Conservation (phyloP, 2,888 invertebrate genomes). For the Dolichopus griseipennis region DNA sequence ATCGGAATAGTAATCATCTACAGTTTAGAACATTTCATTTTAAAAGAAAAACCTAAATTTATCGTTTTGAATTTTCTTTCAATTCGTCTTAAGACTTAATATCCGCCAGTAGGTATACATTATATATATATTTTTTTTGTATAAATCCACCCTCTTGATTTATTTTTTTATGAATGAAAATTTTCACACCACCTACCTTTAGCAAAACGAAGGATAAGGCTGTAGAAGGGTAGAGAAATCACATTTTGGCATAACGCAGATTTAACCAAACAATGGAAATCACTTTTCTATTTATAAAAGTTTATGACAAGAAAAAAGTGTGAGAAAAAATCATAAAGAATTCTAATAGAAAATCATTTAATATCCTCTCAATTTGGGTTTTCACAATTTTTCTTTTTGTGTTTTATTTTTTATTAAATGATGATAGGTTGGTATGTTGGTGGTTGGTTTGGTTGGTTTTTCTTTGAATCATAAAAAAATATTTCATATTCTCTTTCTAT, state of each 20-base stretch:
- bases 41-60: no score
- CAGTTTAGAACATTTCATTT: no score
- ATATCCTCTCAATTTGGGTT: conserved; percentile 4
- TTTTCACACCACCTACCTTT: no score
- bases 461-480: neutral
- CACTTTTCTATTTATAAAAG: conserved; percentile 3
- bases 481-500: neutral
- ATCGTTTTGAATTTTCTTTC: no score
- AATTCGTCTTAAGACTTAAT: no score
- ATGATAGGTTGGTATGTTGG: neutral
- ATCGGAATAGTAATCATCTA: no score
- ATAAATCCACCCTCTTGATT: no score
- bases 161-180: no score
- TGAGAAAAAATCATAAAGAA: neutral
- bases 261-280: conserved; percentile 1
- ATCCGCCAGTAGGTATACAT: no score
- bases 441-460: neutral
- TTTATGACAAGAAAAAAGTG: neutral
- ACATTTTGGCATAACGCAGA: neutral
- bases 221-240: no score
- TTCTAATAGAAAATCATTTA: neutral
- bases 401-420: neutral
- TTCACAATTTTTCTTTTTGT: neutral
- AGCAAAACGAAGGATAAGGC: no score
- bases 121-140: no score